phyloP scores from a whole-genome alignment of 2,888 invertebrate genomes.

The Imbricaverruca yamaguchii region DNA sequence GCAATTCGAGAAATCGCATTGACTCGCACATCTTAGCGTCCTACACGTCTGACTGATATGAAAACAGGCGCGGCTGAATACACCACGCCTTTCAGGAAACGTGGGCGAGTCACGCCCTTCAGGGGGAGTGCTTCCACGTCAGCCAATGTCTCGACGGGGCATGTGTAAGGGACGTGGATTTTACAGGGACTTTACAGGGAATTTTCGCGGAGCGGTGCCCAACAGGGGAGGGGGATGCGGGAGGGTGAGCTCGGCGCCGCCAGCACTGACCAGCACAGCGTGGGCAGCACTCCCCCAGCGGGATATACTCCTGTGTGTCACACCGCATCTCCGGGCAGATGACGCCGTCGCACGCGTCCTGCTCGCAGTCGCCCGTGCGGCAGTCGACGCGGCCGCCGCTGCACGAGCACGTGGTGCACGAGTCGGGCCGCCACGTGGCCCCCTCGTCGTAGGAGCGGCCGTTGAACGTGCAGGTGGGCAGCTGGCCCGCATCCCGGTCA shows the following conservation, averaged over 20 bases:
- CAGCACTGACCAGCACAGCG: conserved; percentile 41
- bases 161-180: too few relatives aligned
- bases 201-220: too few relatives aligned
- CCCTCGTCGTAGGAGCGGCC: conserved; percentile 58
- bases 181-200: too few relatives aligned
- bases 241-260: not conserved
- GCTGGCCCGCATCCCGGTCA: not conserved
- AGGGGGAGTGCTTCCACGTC: too few relatives aligned
- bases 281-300: conserved; percentile 46
- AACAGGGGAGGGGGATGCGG: not conserved
- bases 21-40: too few relatives aligned
- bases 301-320: conserved; percentile 41
- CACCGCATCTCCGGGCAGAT: conserved; percentile 45
- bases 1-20: too few relatives aligned
- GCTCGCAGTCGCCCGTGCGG: conserved; percentile 36
- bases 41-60: too few relatives aligned
- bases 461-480: conserved; percentile 48
- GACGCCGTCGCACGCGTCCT: conserved; percentile 45
- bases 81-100: too few relatives aligned
- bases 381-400: conserved; percentile 54
- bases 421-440: conserved; percentile 59
- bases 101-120: too few relatives aligned
- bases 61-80: too few relatives aligned
- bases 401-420: conserved; percentile 67
- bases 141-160: too few relatives aligned